Conservation (phyloP, 1,140 invertebrate genomes). For the Drosophila novamexicana region DNA sequence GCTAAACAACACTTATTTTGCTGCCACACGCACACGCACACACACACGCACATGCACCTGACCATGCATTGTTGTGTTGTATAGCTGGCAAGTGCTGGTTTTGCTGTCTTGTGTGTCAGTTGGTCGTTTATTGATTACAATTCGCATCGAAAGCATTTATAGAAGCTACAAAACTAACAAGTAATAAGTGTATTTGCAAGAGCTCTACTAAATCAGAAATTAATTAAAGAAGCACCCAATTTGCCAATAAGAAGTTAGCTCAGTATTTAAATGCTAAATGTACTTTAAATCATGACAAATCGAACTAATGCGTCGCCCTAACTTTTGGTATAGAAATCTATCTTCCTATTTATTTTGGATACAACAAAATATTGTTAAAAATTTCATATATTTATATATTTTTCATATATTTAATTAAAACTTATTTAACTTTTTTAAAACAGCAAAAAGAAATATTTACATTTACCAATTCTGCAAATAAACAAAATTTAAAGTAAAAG, state of each 20-base stretch:
- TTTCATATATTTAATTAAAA: no score
- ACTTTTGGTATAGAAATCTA: no score
- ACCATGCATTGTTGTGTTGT: constrained; percentile 1
- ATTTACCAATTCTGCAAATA: no score
- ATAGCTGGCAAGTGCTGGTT: neutral
- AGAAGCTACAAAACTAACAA: neutral
- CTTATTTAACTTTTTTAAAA: no score
- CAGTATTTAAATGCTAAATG: no score
- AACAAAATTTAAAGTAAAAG: no score
- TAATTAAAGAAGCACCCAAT: neutral
- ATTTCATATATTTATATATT: no score
- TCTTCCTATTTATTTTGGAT: no score
- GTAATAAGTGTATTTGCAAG: neutral
- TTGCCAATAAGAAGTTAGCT: no score
- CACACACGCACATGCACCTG: neutral
- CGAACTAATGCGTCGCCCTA: no score
- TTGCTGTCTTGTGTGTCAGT: neutral
- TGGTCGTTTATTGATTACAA: constrained; percentile 10
- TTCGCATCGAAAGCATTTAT: neutral
- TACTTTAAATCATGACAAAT: no score
- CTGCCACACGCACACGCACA: neutral
- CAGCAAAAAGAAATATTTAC: neutral
- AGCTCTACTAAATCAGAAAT: neutral
- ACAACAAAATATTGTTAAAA: no score
- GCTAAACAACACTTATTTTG: neutral